Base-by-base conservation (phyloP, 2,113 vertebrate species). In the Grammomys dolichurus region DNA sequence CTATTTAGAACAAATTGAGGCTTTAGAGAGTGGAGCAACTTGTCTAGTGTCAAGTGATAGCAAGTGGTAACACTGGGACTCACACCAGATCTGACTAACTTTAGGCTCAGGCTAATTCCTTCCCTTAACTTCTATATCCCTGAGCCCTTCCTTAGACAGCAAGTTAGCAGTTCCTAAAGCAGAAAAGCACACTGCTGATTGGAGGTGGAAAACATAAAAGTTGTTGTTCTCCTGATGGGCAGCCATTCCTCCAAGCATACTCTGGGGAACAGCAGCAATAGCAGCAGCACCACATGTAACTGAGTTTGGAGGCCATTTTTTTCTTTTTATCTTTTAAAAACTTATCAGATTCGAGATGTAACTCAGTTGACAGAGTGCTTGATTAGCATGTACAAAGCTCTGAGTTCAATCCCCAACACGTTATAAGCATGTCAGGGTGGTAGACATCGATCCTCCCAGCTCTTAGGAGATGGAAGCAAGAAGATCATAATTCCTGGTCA, bases 21-120 rank as follows among this genome's bases (percentile, higher is more conserved):
- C 67, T 89, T 43, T 73, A 36, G 70, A 92, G 89, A 90, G 72
- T 81, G 43, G 22, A 97, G 56, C 48, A 82, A 48, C 40, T 91
- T 95, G 31, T 56, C 75, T 28, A 90, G 63, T 11, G 31, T 80
- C 88, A 63, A 40, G 46, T 33, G 76, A 78, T 58, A 75, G 20
- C 22, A 80, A 85, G 40, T 22, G 54, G 33, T 24, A 77, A 22
- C 28, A 43, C 26, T 91, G 69, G 20, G n/a, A 67, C 65, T 89
- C 65, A 92, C 3, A 65, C 3, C 16, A 40, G 7, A 90, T 51
- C 58, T 46, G 17, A 63, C 78, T 67, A 82, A 87, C 24, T 16
- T 48, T 9, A 67, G 85, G 65, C 14, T n/a, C n/a, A 89, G 36
- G 31, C 10, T 26, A 7, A 51, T 67, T 67, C 36, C 26, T 82